Evolutionary conservation across 1,140 invertebrate species (phyloP).

Genomic region (Phthorimaea operculella): DNA sequence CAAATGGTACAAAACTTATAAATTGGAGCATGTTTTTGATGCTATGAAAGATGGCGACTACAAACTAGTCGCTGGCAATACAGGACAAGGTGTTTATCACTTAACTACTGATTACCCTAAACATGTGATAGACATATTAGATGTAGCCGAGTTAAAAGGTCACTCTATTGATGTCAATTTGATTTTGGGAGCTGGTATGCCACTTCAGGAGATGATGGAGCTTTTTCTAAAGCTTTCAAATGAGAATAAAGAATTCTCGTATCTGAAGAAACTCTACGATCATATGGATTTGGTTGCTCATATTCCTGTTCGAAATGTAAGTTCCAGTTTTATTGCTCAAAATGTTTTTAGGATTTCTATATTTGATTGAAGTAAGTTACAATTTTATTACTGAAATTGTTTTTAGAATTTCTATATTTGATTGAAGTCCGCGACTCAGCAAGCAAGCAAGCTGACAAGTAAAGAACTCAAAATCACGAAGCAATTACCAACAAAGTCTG

Average conservation of each 20-base stretch:
- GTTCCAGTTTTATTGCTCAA: constrained; percentile 26
- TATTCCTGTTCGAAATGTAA: constrained; percentile 79
- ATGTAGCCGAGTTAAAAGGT: constrained; percentile 71
- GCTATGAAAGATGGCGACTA: constrained; percentile 33
- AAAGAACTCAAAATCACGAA: too few species aligned
- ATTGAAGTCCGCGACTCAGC: too few species aligned
- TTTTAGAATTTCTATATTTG: too few species aligned
- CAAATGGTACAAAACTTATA: constrained; percentile 70
- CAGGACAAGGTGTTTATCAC: constrained; percentile 72
- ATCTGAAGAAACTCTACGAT: constrained; percentile 57
- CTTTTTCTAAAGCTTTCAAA: constrained; percentile 68
- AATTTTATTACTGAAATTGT: too few species aligned
- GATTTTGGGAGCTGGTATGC: constrained; percentile 73
- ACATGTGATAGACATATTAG: constrained; percentile 54
- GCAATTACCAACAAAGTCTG: too few species aligned
- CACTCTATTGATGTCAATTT: constrained; percentile 65
- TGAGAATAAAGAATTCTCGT: constrained; percentile 59
- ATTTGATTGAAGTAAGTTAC: constrained; percentile 35
- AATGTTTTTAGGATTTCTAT: too few species aligned
- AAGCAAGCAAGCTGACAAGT: too few species aligned
- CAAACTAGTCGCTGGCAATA: constrained; percentile 74
- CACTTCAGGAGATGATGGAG: constrained; percentile 73
- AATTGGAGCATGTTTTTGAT: constrained; percentile 48
- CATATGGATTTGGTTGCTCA: constrained; percentile 78
- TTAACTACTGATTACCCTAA: constrained; percentile 20